Evolutionary conservation across 1,140 invertebrate species (phyloP), one percentile per base, ranked within the genome.

Genomic region (Drosophila trapezifrons): DNA sequence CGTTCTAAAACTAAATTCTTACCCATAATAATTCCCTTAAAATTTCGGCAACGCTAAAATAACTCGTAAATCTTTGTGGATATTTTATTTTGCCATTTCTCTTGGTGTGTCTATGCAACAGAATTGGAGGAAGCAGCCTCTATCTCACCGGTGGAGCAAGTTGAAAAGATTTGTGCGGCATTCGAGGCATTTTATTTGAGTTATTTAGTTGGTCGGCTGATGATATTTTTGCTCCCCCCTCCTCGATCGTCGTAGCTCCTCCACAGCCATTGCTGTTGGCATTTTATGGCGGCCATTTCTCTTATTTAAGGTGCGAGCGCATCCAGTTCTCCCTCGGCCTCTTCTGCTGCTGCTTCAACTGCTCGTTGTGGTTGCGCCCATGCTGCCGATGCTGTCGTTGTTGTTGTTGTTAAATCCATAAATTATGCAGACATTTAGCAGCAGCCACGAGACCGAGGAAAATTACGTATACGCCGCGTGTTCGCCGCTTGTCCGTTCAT

Each of bases 351-450:
- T 18, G 42, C 37, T 60, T 32, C 56, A 57, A 27, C 20, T 57
- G n/a, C n/a, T 35, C 15, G 12, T 18, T 54, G 47, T 67, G 32
- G 47, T 38, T 12, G 9, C 32, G 57, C 29, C 51, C 18, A 17
- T 22, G 47, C 17, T 40, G 52, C 46, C 29, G 25, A 15, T 27
- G 40, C n/a, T n/a, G n/a, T 2, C 29, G 32, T n/a, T 69, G 17
- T 32, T 67, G 59, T 18, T 62, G 46, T 42, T 76, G 63, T 62
- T 81, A 59, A 67, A 70, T 63, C 66, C 77, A 87, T 86, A 86
- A 86, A 89, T 89, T 89, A 87, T 89, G 83, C 76, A 86, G 83
- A 82, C 79, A 86, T 69, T 82, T 86, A 73, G 71, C 63, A 69
- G 73, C 49, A 54, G 82, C 60, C 82, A 58, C 57, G 40, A 67